Base-by-base conservation (phyloP, 1,140 invertebrate genomes). In the Pogonomyrmex barbatus region DNA sequence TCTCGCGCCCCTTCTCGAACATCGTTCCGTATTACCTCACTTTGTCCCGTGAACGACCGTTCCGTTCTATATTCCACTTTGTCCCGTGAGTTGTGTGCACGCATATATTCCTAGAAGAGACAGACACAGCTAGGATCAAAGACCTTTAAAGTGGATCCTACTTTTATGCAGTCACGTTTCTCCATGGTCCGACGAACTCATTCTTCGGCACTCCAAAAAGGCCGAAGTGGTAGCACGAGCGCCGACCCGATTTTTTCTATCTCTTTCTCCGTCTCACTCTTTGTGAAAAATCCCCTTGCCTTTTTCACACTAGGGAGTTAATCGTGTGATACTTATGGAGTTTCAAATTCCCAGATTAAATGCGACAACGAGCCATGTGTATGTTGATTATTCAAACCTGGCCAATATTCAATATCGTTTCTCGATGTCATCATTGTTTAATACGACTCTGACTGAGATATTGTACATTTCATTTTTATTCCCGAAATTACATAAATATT, bases 161-260 rank as follows among this genome's bases (percentile, higher is more conserved):
- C 85, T 90, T 90, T 87, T 86, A 90, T 76, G 68, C 56, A 76
- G 88, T 87, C 85, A 89, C 88, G 88, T 89, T 89, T 54, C 62
- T 86, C 77, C 42, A 87, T 67, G 68, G 88, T 84, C 79, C 78
- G 85, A 84, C 24, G 77, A 78, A 71, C 77, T 70, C 85, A 78
- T 87, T 89, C 87, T 42, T 52, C 77, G 65, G 77, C 39, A 56
- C 82, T 81, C 30, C 12, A 63, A 47, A 62, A 63, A 62, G 79
- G 56, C 54, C 30, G 39, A 60, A 39, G 56, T 65, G 65, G 47
- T 58, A 67, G 52, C 67, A 60, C 14, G 68, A 70, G 56, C 56
- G 56, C 52, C 52, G 58, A 70, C 63, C 58, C 68, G 36, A 36
- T 58, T 84, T 36, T 70, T 42, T 36, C 60, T 65, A 33, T 73